A percentile compares a stretch with the other conserved stretches of the same genome.
Conservation (phyloP, 2,797 vertebrate genomes). For the Caiman crocodilus region DNA sequence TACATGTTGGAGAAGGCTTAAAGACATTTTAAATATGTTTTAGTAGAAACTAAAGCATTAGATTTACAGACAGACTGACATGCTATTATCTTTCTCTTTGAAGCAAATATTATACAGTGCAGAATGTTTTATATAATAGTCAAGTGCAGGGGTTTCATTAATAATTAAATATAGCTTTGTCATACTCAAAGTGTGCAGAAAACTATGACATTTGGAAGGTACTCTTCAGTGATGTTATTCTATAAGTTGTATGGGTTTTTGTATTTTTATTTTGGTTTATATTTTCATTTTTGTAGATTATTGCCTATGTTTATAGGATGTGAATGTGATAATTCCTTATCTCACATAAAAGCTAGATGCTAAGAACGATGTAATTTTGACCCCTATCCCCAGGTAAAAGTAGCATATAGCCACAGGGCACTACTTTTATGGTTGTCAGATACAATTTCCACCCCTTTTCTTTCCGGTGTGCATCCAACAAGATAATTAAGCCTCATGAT, state of each 20-base stretch:
- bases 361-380: constrained; percentile 63
- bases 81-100: neutral
- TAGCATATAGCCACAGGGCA: constrained; percentile 15
- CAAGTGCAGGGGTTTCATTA: constrained; percentile 61
- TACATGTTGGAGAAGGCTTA: neutral
- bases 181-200: constrained; percentile 46
- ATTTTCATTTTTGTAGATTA: constrained; percentile 61
- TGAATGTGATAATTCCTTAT: constrained; percentile 73
- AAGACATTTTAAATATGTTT: neutral
- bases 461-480: constrained; percentile 32
- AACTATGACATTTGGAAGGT: constrained; percentile 57
- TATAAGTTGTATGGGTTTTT: constrained; percentile 54
- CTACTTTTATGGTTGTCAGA: constrained; percentile 65
- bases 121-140: constrained; percentile 37
- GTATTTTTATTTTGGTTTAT: constrained; percentile 55
- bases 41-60: constrained; percentile 37
- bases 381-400: constrained; percentile 48
- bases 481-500: constrained; percentile 61
- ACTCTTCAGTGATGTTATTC: constrained; percentile 60
- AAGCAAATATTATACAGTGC: neutral
- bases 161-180: constrained; percentile 63
- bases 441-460: constrained; percentile 64
- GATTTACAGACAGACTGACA: constrained; percentile 32
- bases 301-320: constrained; percentile 69
- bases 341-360: constrained; percentile 51